A percentile compares a stretch with the other conserved stretches of the same genome.
phyloP scores from a whole-genome alignment of 2,113 vertebrate species.

The Tautogolabrus adspersus region DNA sequence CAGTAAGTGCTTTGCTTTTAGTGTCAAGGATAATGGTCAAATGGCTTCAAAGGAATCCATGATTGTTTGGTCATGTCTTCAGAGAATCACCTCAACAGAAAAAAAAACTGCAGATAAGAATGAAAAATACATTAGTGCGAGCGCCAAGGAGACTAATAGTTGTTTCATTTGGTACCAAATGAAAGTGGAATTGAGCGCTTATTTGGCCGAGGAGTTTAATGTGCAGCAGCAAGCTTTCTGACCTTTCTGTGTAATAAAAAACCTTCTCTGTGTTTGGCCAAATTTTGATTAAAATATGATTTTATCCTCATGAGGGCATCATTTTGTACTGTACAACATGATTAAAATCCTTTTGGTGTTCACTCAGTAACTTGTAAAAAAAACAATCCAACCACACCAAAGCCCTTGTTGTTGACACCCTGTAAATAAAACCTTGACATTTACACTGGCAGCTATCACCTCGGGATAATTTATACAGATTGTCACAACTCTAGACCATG shows the following conservation, averaged over 20 bases:
- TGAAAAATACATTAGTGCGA: conserved; percentile 59
- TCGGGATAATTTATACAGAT: conserved; percentile 68
- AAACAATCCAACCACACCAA: conserved; percentile 13
- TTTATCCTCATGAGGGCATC: conserved; percentile 19
- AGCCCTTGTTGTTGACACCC: conserved; percentile 20
- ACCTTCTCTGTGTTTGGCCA: conserved; percentile 19
- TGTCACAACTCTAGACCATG: conserved; percentile 66
- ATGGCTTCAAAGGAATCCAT: conserved; percentile 78
- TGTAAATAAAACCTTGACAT: conserved; percentile 70
- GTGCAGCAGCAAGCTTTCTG: conserved; percentile 26
- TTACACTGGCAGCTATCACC: conserved; percentile 41
- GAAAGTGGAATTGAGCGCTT: conserved; percentile 36
- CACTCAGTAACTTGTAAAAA: conserved; percentile 5
- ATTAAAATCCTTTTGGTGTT: conserved; percentile 46
- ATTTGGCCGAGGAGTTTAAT: conserved; percentile 31
- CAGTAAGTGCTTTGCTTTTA: conserved; percentile 76
- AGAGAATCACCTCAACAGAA: conserved; percentile 61
- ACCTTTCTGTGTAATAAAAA: conserved; percentile 12
- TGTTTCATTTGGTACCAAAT: conserved; percentile 33
- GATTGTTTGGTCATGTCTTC: conserved; percentile 66
- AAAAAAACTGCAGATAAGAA: conserved; percentile 65
- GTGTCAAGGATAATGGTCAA: conserved; percentile 83
- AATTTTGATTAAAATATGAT: conserved; percentile 47
- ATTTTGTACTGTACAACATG: conserved; percentile 7
- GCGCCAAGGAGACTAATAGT: conserved; percentile 36